These are phyloP conservation scores for Esperia sulphurella DNA, from an alignment of 2,888 invertebrate genomes.

Conservation along the genomic window DNA sequence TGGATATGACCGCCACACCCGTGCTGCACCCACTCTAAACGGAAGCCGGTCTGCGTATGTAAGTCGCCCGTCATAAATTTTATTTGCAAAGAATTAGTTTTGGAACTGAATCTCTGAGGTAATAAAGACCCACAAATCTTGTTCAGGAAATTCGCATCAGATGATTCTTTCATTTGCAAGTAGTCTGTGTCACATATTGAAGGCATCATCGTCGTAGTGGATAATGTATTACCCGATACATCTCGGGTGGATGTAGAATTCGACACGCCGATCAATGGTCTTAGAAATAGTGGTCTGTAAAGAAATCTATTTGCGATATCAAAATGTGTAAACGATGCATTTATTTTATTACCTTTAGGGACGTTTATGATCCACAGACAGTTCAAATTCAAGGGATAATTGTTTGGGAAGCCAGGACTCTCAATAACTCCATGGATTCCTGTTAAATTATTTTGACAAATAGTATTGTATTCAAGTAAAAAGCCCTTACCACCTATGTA, in stretches of 20 bases:
- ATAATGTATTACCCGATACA: too few relatives aligned
- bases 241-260: not conserved
- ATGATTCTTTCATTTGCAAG: conserved; percentile 69
- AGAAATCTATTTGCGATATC: conserved; percentile 31
- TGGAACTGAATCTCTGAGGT: conserved; percentile 78
- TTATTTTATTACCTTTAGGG: conserved; percentile 87
- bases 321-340: conserved; percentile 90
- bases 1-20: conserved; percentile 87
- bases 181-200: conserved; percentile 69
- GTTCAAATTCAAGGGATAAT: conserved; percentile 80
- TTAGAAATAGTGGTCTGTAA: not conserved
- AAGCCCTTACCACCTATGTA: conserved; percentile 86
- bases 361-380: conserved; percentile 90
- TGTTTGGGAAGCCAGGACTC: conserved; percentile 89
- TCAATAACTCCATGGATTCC: conserved; percentile 89
- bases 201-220: not conserved
- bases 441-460: conserved; percentile 82
- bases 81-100: conserved; percentile 79
- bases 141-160: conserved; percentile 46
- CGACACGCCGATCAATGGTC: not conserved
- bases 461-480: conserved; percentile 84
- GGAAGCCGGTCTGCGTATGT: conserved; percentile 83
- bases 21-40: conserved; percentile 88
- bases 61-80: conserved; percentile 82
- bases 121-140: conserved; percentile 65